Evolutionary conservation across 2,888 invertebrate genomes (phyloP).

Genomic region (Frankliniella fusca): DNA sequence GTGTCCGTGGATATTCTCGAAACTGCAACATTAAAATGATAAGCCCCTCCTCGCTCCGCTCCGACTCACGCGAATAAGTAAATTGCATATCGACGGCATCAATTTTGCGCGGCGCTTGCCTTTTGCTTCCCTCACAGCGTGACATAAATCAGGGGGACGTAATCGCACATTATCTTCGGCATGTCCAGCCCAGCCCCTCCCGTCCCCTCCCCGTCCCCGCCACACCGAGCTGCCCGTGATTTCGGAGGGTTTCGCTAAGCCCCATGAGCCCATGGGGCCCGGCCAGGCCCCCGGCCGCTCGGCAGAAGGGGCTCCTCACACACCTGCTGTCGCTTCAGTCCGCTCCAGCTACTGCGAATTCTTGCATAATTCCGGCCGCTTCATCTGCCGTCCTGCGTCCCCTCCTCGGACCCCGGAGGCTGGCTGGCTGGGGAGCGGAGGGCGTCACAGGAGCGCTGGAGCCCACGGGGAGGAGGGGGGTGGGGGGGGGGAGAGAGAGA

Average conservation of each 20-base stretch:
- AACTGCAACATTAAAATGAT: too few species aligned
- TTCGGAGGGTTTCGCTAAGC: slow-evolving; percentile 8
- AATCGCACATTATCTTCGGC: slow-evolving; percentile 20
- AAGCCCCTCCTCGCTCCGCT: too few species aligned
- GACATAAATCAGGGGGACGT: slow-evolving; percentile 14
- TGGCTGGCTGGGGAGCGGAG: too few species aligned
- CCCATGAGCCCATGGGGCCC: slow-evolving; percentile 3
- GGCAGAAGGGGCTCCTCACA: not conserved
- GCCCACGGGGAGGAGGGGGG: not conserved
- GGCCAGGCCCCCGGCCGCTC: not conserved
- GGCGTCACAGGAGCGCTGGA: too few species aligned
- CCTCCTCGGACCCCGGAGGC: not conserved
- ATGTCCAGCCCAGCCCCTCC: not conserved
- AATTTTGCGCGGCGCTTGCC: too few species aligned
- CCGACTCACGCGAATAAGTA: too few species aligned
- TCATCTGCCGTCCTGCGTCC: not conserved
- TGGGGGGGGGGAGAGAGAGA: not conserved
- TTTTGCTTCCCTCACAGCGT: not conserved
- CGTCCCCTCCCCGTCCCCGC: not conserved
- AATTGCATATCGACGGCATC: too few species aligned
- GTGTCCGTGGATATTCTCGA: too few species aligned
- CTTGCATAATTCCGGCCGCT: slow-evolving; percentile 12
- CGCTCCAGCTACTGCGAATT: slow-evolving; percentile 8
- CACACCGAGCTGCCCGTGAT: not conserved
- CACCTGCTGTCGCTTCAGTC: not conserved